phyloP scores from a whole-genome alignment of 2,113 vertebrate species.

The Varanus salvator region DNA sequence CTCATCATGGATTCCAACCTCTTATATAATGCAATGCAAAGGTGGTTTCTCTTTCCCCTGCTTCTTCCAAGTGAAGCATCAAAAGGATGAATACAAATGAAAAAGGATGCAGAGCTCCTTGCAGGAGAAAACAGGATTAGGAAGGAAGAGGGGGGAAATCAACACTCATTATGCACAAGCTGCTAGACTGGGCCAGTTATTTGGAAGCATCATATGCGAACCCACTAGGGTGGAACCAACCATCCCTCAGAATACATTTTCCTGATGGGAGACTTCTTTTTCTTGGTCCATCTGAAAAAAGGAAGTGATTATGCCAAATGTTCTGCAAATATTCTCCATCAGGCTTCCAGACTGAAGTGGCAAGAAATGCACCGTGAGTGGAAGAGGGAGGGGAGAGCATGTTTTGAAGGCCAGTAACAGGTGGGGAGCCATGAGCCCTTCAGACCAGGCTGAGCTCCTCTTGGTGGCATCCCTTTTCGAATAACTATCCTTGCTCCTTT shows the following conservation, averaged over 20 bases:
- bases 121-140: slow-evolving; percentile 35
- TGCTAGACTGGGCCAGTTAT: not conserved
- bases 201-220: not conserved
- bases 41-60: not conserved
- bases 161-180: slow-evolving; percentile 10
- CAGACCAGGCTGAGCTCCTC: too few species aligned
- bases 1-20: slow-evolving; percentile 56
- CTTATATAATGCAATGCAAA: slow-evolving; percentile 39
- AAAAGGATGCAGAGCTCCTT: slow-evolving; percentile 31
- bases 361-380: too few species aligned
- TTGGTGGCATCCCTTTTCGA: too few species aligned
- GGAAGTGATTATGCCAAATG: too few species aligned
- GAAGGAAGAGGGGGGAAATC: slow-evolving; percentile 43
- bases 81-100: slow-evolving; percentile 70
- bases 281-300: too few species aligned
- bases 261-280: too few species aligned
- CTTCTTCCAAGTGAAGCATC: slow-evolving; percentile 70
- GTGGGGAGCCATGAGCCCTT: too few species aligned
- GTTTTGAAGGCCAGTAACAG: too few species aligned
- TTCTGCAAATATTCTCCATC: too few species aligned
- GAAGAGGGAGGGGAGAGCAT: too few species aligned
- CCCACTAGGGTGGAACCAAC: not conserved
- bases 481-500: too few species aligned
- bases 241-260: not conserved
- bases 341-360: too few species aligned